phyloP scores from a whole-genome alignment of 1,140 invertebrate species.

The Helicoverpa zea region DNA sequence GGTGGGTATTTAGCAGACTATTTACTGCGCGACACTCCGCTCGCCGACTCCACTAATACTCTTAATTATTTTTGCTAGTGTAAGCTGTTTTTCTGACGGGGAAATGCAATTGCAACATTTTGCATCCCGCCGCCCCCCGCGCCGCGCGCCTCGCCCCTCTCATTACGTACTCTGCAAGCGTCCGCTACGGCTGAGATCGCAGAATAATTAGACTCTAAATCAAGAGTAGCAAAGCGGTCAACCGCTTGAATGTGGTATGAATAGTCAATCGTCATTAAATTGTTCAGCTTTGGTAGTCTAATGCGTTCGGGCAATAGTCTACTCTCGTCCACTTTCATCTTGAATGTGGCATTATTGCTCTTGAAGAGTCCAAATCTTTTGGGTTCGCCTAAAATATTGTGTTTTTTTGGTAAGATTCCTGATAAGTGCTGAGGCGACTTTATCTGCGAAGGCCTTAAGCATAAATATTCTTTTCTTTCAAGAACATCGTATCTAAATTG shows the following conservation, averaged over 20 bases:
- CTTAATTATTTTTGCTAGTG: constrained; percentile 86
- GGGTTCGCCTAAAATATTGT: constrained; percentile 46
- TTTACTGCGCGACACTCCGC: constrained; percentile 82
- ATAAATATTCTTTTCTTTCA: constrained; percentile 47
- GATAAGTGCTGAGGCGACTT: constrained; percentile 46
- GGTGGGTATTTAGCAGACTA: constrained; percentile 83
- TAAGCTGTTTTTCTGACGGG: constrained; percentile 85
- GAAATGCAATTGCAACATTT: constrained; percentile 84
- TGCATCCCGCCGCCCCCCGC: constrained; percentile 70
- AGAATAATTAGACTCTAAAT: constrained; percentile 85
- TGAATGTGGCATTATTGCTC: constrained; percentile 46
- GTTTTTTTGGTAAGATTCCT: constrained; percentile 35
- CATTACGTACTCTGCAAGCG: constrained; percentile 78
- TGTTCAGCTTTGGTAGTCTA: constrained; percentile 85
- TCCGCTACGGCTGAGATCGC: constrained; percentile 80
- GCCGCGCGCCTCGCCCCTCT: constrained; percentile 65
- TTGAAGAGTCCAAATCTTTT: constrained; percentile 44
- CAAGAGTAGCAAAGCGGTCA: constrained; percentile 83
- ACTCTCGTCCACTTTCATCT: constrained; percentile 48
- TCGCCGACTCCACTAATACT: constrained; percentile 82
- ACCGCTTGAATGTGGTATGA: constrained; percentile 83
- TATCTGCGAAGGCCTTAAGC: constrained; percentile 43
- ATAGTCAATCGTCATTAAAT: constrained; percentile 86
- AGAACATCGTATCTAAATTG: constrained; percentile 47
- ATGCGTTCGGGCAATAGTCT: constrained; percentile 70